Evolutionary conservation across 2,888 invertebrate genomes (phyloP), one percentile per base, ranked within the genome.

Genomic region (Pharmacophagus antenor): DNA sequence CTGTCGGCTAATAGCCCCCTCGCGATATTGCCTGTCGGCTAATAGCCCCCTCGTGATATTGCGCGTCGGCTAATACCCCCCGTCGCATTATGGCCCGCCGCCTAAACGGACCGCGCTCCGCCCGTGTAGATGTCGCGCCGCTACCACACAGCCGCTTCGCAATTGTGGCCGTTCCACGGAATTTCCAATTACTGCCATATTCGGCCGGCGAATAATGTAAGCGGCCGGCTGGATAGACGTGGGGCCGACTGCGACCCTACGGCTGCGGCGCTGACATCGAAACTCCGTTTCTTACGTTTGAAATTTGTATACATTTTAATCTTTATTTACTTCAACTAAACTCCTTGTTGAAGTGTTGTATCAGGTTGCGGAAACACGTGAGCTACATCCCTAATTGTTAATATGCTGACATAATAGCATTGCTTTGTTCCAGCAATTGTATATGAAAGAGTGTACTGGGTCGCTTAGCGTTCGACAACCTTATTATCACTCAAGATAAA

Each of bases 111-210:
- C 23, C 12, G 72, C 70, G 72, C 66, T 61, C 63, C 58, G 66
- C 49, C 61, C 70, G 58, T 74, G 77, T 76, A 70, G 67, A 70
- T 73, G 79, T 80, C 79, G 74, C 74, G 76, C 74, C 75, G 74
- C 71, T 68, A 64, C 60, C 55, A 65, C 60, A 63, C 68, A 60
- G 66, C n/a, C n/a, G n/a, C n/a, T n/a, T n/a, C n/a, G n/a, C n/a
- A n/a, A n/a, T n/a, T n/a, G n/a, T 31, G 41, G 55, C 55, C 56
- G 69, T 78, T 77, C 75, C 69, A 74, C 70, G 70, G 81, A 72
- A 81, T 77, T 78, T 75, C 83, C 85, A 86, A 85, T 85, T 85
- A 84, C 83, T 63, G 64, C 85, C 86, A 74, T 86, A 85, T 86
- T 77, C 70, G 85, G 80, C 63, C 60, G 63, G 56, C 47, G 65